Evolutionary conservation across 2,113 vertebrate genomes (phyloP).

Genomic region (Rhinopithecus roxellana): DNA sequence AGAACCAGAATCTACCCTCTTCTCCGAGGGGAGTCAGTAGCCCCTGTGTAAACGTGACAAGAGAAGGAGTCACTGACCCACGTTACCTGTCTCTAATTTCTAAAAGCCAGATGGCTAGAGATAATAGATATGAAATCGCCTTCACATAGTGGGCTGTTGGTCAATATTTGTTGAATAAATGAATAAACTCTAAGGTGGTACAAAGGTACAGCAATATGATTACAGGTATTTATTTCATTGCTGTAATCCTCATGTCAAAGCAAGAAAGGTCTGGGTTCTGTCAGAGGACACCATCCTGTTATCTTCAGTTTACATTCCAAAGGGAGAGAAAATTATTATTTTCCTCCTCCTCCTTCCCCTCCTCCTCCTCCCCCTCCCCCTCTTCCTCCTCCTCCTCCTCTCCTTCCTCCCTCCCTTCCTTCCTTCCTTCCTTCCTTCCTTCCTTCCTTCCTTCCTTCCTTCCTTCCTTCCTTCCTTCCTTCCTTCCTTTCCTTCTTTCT

Average conservation of each 20-base stretch:
- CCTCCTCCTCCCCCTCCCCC: too few species aligned
- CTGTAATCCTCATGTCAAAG: neutral
- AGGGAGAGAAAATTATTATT: neutral
- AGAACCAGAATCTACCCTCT: neutral
- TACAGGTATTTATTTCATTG: neutral
- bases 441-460: too few species aligned
- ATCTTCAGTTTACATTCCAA: neutral
- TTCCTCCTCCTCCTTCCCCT: neutral
- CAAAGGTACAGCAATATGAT: neutral
- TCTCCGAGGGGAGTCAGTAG: neutral
- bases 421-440: too few species aligned
- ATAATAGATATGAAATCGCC: conserved; percentile 31
- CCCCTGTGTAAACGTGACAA: neutral
- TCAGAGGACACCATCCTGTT: neutral
- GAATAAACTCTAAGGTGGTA: neutral
- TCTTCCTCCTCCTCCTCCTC: too few species aligned
- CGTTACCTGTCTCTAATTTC: neutral
- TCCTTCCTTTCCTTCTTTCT: too few species aligned
- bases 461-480: too few species aligned
- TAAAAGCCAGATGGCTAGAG: conserved; percentile 5
- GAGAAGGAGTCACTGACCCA: neutral
- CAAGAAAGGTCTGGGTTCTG: neutral
- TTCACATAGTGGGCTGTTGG: neutral
- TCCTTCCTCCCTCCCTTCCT: accelerated
- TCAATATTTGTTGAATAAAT: conserved; percentile 38